Evolutionary conservation across 1,140 invertebrate genomes (phyloP).

Genomic region (Ceratitis capitata): DNA sequence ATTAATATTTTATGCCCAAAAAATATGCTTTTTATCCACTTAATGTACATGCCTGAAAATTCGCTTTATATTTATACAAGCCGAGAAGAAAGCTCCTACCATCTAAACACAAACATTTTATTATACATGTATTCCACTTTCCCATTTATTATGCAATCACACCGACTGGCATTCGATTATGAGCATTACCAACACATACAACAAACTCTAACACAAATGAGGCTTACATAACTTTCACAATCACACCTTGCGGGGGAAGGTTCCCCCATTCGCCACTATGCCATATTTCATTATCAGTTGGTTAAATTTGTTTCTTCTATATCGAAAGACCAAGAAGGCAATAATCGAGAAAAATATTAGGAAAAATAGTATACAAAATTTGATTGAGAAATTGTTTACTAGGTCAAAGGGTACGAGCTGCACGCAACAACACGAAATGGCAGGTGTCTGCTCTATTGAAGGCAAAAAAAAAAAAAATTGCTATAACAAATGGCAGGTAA

Average conservation of each 20-base stretch:
- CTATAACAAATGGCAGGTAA: background rate
- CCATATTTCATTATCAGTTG: constrained; percentile 19
- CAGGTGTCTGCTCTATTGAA: background rate
- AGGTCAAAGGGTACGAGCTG: background rate
- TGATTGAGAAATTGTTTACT: constrained; percentile 20
- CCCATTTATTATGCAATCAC: background rate
- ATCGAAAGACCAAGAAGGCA: background rate
- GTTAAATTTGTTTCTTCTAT: background rate
- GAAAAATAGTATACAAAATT: background rate
- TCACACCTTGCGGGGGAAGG: background rate
- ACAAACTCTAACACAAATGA: background rate
- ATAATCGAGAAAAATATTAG: background rate
- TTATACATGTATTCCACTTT: background rate
- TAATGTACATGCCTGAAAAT: background rate
- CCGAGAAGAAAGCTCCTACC: too few species aligned
- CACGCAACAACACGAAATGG: background rate
- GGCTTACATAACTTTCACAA: background rate
- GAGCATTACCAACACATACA: background rate
- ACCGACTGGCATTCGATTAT: background rate
- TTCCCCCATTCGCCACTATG: background rate
- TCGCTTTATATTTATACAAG: too few species aligned
- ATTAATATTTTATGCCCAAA: background rate
- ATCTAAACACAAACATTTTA: background rate
- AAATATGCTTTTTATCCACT: background rate
- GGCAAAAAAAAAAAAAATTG: background rate